Evolutionary conservation across 2,797 vertebrate species (phyloP), one percentile per base, ranked within the genome.

Genomic region (Octomys mimax): DNA sequence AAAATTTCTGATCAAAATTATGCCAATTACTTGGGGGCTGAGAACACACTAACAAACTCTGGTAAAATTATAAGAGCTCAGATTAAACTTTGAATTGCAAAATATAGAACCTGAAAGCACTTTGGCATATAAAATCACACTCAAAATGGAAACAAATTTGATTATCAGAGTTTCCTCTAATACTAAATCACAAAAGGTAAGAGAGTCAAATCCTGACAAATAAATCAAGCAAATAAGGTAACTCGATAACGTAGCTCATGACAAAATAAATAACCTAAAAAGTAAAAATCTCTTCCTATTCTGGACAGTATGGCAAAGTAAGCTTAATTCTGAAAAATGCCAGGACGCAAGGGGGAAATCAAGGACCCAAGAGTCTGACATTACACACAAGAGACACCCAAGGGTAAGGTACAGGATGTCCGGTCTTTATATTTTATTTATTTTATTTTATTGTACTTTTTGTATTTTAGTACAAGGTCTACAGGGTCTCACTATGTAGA

Each of bases 111-210:
- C 52, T n/a, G 62, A 39, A 93, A 70, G 42, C 42, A 77, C 42
- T 36, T 46, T 81, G 14, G 26, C 31, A 39, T 71, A 84, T 80
- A 80, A 95, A 94, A 73, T 81, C 96, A 87, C 42, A 91, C 39
- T 94, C 77, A 87, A 91, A 93, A 77, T 90, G 59, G 85, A 90
- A 91, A 89, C 90, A 93, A 90, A 88, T 90, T 86, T 85, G 64
- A 96, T 94, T 57, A 85, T 71, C 87, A 66, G 81, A 77, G 46
- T 89, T 94, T 96, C 91, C 83, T 77, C 12, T 54, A 62, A 82
- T 61, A 84, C 6, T 68, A 95, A 94, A 49, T 89, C 87, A 83
- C 22, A 70, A 62, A 57, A 78, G 22, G 5, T 52, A 86, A 85
- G 57, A 64, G 42, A 92, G 28, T 93, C 81, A 54, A 46, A 73